A percentile compares a stretch with the other conserved stretches of the same genome.
Conservation (phyloP, 2,797 vertebrate species). For the Eulemur rubriventer region DNA sequence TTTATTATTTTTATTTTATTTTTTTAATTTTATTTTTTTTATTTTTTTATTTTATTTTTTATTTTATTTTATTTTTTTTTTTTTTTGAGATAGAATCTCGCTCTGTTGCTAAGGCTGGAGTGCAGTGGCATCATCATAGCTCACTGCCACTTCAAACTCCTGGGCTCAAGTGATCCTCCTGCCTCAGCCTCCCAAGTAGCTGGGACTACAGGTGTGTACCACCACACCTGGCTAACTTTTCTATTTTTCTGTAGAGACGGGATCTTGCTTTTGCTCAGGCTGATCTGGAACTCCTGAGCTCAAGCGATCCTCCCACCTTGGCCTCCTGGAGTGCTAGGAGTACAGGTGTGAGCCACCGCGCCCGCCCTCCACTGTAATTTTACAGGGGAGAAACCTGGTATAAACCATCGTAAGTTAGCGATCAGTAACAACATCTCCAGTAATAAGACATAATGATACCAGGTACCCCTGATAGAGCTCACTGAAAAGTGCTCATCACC, state of each 20-base stretch:
- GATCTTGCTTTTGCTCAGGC: not conserved
- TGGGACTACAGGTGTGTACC: not conserved
- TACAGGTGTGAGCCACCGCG: not conserved
- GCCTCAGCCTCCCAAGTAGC: not conserved
- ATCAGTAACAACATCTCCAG: not conserved
- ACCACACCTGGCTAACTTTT: not conserved
- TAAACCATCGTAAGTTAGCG: not conserved
- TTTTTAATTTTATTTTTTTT: too few relatives aligned
- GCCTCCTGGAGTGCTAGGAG: not conserved
- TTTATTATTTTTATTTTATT: too few relatives aligned
- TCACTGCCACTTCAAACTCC: not conserved
- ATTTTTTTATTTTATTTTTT: too few relatives aligned
- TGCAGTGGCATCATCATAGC: not conserved
- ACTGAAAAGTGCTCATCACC: not conserved
- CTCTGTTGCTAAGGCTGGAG: not conserved
- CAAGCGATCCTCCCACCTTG: not conserved
- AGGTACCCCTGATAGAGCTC: not conserved
- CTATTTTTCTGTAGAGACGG: not conserved
- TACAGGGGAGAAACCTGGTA: not conserved
- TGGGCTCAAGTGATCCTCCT: not conserved
- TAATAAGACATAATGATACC: not conserved
- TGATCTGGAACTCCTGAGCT: not conserved
- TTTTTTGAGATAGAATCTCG: not conserved
- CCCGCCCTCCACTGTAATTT: not conserved
- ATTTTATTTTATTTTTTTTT: not conserved